Conservation (phyloP, 2,113 vertebrate genomes). For the Hystrix brachyura region DNA sequence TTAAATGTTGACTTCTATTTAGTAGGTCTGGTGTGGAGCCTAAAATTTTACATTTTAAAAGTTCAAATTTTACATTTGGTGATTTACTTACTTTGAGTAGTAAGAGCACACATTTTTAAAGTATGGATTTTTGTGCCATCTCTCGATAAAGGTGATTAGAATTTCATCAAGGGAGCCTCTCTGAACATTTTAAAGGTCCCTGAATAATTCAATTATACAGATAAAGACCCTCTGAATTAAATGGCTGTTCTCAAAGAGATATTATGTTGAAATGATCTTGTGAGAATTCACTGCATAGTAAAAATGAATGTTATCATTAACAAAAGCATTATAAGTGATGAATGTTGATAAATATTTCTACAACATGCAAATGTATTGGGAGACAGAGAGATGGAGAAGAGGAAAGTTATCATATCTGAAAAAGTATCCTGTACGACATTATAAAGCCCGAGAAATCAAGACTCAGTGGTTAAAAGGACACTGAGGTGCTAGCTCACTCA, state of each 20-base stretch:
- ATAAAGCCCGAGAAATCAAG: background rate
- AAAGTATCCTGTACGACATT: background rate
- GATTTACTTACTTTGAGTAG: background rate
- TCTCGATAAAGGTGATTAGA: background rate
- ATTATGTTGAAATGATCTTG: background rate
- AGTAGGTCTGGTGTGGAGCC: background rate
- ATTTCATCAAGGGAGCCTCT: background rate
- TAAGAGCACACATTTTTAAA: background rate
- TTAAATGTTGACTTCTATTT: slow-evolving; percentile 5
- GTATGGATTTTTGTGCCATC: background rate
- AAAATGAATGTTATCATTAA: background rate
- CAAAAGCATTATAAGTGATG: background rate
- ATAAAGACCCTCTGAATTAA: background rate
- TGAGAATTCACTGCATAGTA: background rate
- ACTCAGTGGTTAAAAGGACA: background rate
- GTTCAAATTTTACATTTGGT: slow-evolving; percentile 20
- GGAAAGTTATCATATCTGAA: background rate
- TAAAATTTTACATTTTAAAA: slow-evolving; percentile 21
- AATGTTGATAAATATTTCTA: background rate
- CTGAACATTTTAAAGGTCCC: background rate
- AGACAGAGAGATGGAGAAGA: background rate
- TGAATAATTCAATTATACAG: background rate
- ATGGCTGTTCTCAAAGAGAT: background rate
- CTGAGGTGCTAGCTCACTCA: background rate
- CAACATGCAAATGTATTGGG: background rate